Conservation (phyloP, 2,797 vertebrate genomes). For the Valencia hispanica region DNA sequence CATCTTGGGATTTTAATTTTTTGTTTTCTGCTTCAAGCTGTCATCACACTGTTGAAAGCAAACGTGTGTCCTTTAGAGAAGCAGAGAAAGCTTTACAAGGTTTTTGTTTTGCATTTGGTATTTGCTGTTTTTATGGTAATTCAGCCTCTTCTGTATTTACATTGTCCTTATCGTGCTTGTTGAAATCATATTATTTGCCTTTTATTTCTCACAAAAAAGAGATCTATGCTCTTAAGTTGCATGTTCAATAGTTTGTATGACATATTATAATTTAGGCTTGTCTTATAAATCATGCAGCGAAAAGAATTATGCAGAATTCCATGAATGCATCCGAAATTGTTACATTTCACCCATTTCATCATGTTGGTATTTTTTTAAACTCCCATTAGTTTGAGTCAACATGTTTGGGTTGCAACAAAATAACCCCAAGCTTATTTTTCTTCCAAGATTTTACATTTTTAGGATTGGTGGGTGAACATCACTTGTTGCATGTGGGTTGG, state of each 20-base stretch:
- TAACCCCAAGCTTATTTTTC: constrained; percentile 13
- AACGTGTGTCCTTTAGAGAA: background rate
- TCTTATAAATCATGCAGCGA: constrained; percentile 28
- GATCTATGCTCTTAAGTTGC: background rate
- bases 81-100: background rate
- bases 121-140: background rate
- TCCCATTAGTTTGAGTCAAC: background rate
- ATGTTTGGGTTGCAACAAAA: background rate
- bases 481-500: constrained; percentile 34
- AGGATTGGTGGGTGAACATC: constrained; percentile 17
- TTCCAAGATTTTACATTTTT: constrained; percentile 35
- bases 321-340: background rate
- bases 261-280: background rate
- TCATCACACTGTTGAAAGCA: background rate
- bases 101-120: background rate
- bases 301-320: background rate
- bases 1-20: background rate
- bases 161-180: background rate
- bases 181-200: background rate
- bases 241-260: background rate
- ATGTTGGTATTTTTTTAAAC: background rate
- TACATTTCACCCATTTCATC: background rate
- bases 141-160: background rate
- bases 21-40: background rate
- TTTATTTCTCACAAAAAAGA: constrained; percentile 3